Base-by-base conservation (phyloP, 2,113 vertebrate genomes). In the Redunca redunca region DNA sequence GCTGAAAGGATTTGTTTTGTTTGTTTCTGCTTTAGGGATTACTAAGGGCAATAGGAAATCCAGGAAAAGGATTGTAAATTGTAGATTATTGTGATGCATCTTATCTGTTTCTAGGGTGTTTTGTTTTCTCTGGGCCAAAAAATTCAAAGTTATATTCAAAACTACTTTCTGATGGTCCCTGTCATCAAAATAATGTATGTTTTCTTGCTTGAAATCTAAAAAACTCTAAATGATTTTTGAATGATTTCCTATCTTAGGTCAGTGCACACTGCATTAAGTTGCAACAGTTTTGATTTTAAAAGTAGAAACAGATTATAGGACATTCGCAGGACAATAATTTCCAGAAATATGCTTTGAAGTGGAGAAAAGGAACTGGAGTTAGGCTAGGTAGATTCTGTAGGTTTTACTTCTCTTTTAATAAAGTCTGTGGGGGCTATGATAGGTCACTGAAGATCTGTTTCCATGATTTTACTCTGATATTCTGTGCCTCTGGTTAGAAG, bases 1-100 rank as follows among this genome's bases (percentile, higher is more conserved):
- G 96, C 95, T 94, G 96, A 97, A 97, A 96, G 83, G 53, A 98
- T 97, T 97, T 94, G 82, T 95, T 98, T 97, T 97, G 92, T 98
- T 97, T 97, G 91, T 94, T 92, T 97, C 97, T 93, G 95, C 93
- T 97, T 94, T 97, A 90, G 96, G 95, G 71, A 97, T 98, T 87
- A 91, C 93, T 97, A 90, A 96, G 71, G 89, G 94, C 95, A 98
- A 93, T 48, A 91, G 83, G 23, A 26, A 23, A 84, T 96, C 86
- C 40, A 26, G 83, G 91, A 95, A 94, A 97, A 83, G 60, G 40
- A 87, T 88, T 80, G 62, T 95, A 97, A 98, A 97, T 97, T 89
- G 64, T 71, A 89, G 92, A 81, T 88, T 97, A 87, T 64, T 89
- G 43, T 91, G 91, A 93, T 53, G 85, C 83, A 85, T 77, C 90